Evolutionary conservation across 2,888 invertebrate species (phyloP).

Genomic region (Phasia obesa): DNA sequence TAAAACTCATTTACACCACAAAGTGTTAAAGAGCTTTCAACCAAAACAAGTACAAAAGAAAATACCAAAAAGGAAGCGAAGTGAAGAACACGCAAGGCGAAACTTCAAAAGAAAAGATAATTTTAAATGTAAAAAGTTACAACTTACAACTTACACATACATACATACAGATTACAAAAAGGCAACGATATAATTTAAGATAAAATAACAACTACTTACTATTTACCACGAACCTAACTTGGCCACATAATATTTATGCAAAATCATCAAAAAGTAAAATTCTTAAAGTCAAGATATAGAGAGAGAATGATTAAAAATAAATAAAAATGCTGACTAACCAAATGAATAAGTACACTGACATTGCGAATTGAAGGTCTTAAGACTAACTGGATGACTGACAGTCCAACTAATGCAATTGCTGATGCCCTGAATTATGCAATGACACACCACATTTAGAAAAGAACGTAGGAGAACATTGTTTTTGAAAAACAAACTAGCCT

Average conservation of each 20-base stretch:
- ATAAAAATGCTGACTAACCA: constrained; percentile 39
- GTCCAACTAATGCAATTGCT: background rate
- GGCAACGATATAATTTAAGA: background rate
- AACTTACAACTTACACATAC: too few relatives aligned
- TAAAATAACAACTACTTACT: background rate
- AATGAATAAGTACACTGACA: constrained; percentile 9
- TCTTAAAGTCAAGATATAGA: background rate
- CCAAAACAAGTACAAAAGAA: background rate
- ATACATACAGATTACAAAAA: constrained; percentile 4
- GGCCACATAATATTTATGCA: constrained; percentile 18
- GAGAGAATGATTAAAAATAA: background rate
- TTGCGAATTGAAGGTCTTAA: constrained; percentile 14
- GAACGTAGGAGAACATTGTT: background rate
- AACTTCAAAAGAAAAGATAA: constrained; percentile 31
- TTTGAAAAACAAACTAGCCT: too few relatives aligned
- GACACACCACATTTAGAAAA: background rate
- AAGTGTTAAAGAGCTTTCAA: constrained; percentile 47
- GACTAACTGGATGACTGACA: constrained; percentile 25
- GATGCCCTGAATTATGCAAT: background rate
- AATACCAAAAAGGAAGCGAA: background rate
- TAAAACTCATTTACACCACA: constrained; percentile 36
- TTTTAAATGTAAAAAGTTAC: constrained; percentile 18
- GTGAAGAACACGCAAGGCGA: background rate
- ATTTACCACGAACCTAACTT: background rate
- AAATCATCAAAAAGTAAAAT: constrained; percentile 41